A percentile compares a stretch with the other conserved stretches of the same genome.
Conservation (phyloP, 1,140 invertebrate genomes). For the Lineus longissimus region DNA sequence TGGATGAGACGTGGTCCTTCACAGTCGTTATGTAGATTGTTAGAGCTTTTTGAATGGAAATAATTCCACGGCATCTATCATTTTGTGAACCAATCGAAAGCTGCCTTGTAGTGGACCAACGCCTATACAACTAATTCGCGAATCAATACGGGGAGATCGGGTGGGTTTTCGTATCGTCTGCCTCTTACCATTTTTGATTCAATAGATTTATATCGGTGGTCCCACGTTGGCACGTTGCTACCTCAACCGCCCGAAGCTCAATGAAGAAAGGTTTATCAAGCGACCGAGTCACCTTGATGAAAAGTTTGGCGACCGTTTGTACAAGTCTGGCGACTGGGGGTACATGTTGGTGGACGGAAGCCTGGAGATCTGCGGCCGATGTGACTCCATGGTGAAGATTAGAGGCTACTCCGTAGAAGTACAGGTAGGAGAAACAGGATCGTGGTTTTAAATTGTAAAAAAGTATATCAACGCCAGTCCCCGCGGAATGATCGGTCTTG, state of each 20-base stretch:
- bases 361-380: conserved; percentile 58
- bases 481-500: neutral
- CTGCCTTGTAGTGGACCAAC: too few relatives aligned
- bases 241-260: conserved; percentile 57
- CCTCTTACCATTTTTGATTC: neutral
- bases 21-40: too few relatives aligned
- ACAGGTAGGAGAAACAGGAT: conserved; percentile 51
- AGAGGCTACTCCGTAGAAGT: conserved; percentile 59
- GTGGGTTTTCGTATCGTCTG: neutral
- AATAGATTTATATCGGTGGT: conserved; percentile 58
- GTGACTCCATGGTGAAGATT: conserved; percentile 60
- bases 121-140: neutral
- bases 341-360: conserved; percentile 55
- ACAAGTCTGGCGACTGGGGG: conserved; percentile 58
- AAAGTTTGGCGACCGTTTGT: conserved; percentile 48
- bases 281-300: conserved; percentile 24
- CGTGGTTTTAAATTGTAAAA: neutral
- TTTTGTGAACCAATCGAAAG: too few relatives aligned
- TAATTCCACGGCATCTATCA: too few relatives aligned
- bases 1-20: too few relatives aligned
- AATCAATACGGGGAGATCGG: neutral
- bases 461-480: neutral
- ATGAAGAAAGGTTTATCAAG: conserved; percentile 53
- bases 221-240: conserved; percentile 57
- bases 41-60: too few relatives aligned